Conservation (phyloP, 2,797 vertebrate genomes). For the Erpetoichthys calabaricus region DNA sequence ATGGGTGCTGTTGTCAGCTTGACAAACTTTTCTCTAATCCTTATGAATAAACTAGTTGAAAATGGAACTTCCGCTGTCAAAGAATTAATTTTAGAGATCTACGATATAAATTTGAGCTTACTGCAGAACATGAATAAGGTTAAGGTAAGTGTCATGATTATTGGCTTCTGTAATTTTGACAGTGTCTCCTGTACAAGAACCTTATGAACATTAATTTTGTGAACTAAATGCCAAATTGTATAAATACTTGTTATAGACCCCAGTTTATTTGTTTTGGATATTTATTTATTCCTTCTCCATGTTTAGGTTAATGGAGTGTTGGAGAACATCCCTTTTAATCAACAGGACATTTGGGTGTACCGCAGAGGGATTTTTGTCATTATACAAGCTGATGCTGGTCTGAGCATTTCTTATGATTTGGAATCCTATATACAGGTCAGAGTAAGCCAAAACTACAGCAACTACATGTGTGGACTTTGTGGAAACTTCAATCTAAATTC, state of each 20-base stretch:
- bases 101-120: slow-evolving; percentile 24
- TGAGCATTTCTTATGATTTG: slow-evolving; percentile 12
- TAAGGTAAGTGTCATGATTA: slow-evolving; percentile 19
- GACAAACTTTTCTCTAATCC: slow-evolving; percentile 24
- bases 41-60: slow-evolving; percentile 22
- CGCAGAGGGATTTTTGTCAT: slow-evolving; percentile 2
- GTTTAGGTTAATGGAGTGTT: slow-evolving; percentile 27
- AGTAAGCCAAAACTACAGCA: neutral
- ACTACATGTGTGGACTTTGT: slow-evolving; percentile 16
- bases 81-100: slow-evolving; percentile 17
- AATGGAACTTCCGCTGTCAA: slow-evolving; percentile 12
- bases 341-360: slow-evolving; percentile 1
- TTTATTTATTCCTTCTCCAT: slow-evolving; percentile 8
- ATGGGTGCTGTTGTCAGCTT: slow-evolving; percentile 5
- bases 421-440: neutral
- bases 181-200: too few species aligned
- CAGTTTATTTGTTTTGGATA: too few species aligned
- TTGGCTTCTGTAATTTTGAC: too few species aligned
- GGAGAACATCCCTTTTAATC: slow-evolving; percentile 20
- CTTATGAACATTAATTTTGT: too few species aligned
- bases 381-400: slow-evolving; percentile 6
- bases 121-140: slow-evolving; percentile 20
- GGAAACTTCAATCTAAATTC: slow-evolving; percentile 15
- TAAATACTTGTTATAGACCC: too few species aligned
- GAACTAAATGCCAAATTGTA: too few species aligned